A percentile compares a stretch with the other conserved stretches of the same genome.
Evolutionary conservation across 92 coral and sea anemone genomes (phyloP).

Genomic region (Palythoa grandiflora): DNA sequence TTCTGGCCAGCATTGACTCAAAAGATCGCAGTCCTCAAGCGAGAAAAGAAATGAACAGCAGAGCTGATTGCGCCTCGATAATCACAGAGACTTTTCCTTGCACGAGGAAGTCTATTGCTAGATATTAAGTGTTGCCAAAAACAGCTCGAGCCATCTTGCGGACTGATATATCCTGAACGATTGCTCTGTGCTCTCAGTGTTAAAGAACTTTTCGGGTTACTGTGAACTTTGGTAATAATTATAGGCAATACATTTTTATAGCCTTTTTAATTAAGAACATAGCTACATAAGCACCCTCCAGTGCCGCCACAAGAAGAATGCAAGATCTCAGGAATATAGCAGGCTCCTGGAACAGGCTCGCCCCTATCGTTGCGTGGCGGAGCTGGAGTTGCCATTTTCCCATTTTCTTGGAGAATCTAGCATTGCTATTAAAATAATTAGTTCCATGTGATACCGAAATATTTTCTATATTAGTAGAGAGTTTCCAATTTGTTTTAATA

Average conservation of each 20-base stretch:
- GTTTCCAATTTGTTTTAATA: too few relatives aligned
- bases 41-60: slow-evolving; percentile 20
- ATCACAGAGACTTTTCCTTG: background rate
- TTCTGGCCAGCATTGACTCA: background rate
- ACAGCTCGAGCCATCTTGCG: background rate
- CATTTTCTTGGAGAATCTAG: too few relatives aligned
- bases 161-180: background rate
- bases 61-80: background rate
- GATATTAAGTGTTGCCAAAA: background rate
- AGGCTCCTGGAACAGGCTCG: too few relatives aligned
- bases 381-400: too few relatives aligned
- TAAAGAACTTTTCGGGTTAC: slow-evolving; percentile 9
- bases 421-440: too few relatives aligned
- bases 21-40: slow-evolving; percentile 38
- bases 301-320: too few relatives aligned
- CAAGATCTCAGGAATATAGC: too few relatives aligned
- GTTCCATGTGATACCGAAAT: too few relatives aligned
- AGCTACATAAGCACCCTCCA: too few relatives aligned
- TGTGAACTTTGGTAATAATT: background rate
- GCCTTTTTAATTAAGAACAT: background rate
- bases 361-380: too few relatives aligned
- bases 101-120: background rate
- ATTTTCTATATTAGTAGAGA: too few relatives aligned
- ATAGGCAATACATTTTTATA: background rate
- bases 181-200: slow-evolving; percentile 28